These are phyloP conservation scores for Megalops cyprinoides DNA, from an alignment of 2,797 vertebrate genomes.

Conservation along the genomic window DNA sequence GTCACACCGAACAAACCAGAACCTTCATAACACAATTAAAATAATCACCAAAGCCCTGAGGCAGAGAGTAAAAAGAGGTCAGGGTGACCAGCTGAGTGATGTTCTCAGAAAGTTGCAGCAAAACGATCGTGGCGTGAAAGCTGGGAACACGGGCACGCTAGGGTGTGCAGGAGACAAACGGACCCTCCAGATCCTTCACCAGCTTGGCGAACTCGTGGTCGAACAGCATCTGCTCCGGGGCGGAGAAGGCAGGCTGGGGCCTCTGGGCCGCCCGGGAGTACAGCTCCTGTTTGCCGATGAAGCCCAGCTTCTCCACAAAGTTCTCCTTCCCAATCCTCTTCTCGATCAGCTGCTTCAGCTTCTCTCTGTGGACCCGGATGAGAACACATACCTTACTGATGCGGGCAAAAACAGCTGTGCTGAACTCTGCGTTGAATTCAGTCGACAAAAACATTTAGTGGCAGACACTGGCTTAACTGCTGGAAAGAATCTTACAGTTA, in stretches of 20 bases:
- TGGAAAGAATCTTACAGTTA: too few species aligned
- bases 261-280: conserved; percentile 96
- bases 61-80: too few species aligned
- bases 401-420: too few species aligned
- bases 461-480: too few species aligned
- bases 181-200: conserved; percentile 96
- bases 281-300: conserved; percentile 95
- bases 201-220: conserved; percentile 98
- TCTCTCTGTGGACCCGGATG: conserved; percentile 77
- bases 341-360: conserved; percentile 96
- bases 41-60: too few species aligned
- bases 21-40: too few species aligned
- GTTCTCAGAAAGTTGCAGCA: too few species aligned
- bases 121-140: too few species aligned
- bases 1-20: too few species aligned
- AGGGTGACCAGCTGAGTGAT: too few species aligned
- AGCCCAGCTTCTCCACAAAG: conserved; percentile 94
- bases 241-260: conserved; percentile 90
- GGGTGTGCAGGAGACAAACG: conserved; percentile 46
- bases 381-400: background rate
- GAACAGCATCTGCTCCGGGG: conserved; percentile 95
- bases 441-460: too few species aligned
- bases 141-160: background rate
- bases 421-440: too few species aligned
- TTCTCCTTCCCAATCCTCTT: conserved; percentile 98